Base-by-base conservation (phyloP, 2,113 vertebrate genomes). In the Pseudopodoces humilis region DNA sequence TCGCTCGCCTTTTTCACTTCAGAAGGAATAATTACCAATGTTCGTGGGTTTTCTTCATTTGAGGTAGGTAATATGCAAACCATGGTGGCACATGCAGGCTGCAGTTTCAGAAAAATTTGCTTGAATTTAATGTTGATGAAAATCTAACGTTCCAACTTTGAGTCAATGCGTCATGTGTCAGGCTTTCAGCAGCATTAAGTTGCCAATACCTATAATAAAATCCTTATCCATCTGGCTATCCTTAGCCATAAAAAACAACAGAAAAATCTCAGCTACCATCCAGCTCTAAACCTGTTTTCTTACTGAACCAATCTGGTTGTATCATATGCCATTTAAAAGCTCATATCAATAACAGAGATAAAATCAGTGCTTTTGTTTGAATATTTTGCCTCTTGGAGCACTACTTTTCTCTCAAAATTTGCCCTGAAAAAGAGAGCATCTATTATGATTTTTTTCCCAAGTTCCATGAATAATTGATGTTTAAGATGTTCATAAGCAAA, bases 121-220 rank as follows among this genome's bases (percentile, higher is more conserved):
- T 93, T 86, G 53, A 94, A 85, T 92, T 93, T 87, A 86, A 63
- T 78, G 67, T 84, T 59, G 59, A 53, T 90, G 83, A 93, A 92
- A 93, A 70, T 92, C 74, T 85, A 35, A 82, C 60, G 68, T 92
- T 97, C 90, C 86, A 93, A 72, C 65, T 94, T 86, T 44, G 35
- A 96, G 88, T 95, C 84, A 93, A 64, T 6, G 23, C 50, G 0
- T 91, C 93, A 65, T 75, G 68, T 86, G 94, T 90, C 91, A 96
- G 85, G 68, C 80, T 96, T 93, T 94, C 90, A 94, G 94, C 95
- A 97, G 76, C 76, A 68, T 63, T 88, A 64, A 87, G 79, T 93
- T 97, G 94, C 94, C 95, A 97, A 75, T 88, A 71, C 62, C 74
- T 97, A 76, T 82, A 95, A 96, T 90, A 94, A 90, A 96, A 93